These are phyloP conservation scores for Dusona sp. DNA, from an alignment of 2,888 invertebrate species.

Conservation along the genomic window DNA sequence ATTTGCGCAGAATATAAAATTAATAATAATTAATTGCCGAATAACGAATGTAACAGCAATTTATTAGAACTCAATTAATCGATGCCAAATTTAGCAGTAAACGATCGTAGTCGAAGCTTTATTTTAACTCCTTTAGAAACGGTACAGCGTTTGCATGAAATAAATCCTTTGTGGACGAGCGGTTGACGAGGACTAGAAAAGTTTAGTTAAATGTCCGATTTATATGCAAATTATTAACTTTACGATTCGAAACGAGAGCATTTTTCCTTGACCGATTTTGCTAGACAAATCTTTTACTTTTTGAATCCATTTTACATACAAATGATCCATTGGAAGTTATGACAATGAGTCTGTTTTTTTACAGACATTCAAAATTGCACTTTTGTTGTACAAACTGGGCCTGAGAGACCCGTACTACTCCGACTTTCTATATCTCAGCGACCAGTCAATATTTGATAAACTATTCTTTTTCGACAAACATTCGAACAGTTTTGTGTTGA, in stretches of 20 bases:
- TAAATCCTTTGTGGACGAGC: not conserved
- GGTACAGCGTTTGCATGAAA: not conserved
- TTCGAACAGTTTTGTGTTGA: not conserved
- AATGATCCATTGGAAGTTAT: not conserved
- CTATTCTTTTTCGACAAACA: not conserved
- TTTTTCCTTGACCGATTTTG: slow-evolving; percentile 22
- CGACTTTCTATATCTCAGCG: too few species aligned
- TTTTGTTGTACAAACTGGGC: not conserved
- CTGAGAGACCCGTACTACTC: too few species aligned
- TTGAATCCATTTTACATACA: not conserved
- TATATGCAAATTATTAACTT: slow-evolving; percentile 22
- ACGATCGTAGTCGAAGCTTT: not conserved
- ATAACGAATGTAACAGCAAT: not conserved
- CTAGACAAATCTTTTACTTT: not conserved
- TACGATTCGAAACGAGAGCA: slow-evolving; percentile 14
- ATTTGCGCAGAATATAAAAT: not conserved
- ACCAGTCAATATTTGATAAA: too few species aligned
- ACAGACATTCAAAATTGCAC: not conserved
- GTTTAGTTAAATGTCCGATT: not conserved
- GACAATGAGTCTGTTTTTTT: not conserved
- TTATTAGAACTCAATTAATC: not conserved
- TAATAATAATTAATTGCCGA: not conserved
- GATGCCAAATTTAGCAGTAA: slow-evolving; percentile 8
- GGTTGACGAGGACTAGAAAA: not conserved
- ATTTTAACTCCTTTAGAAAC: not conserved